A percentile compares a stretch with the other conserved stretches of the same genome.
Evolutionary conservation across 2,797 vertebrate genomes (phyloP).

Genomic region (Myotis findleyi): DNA sequence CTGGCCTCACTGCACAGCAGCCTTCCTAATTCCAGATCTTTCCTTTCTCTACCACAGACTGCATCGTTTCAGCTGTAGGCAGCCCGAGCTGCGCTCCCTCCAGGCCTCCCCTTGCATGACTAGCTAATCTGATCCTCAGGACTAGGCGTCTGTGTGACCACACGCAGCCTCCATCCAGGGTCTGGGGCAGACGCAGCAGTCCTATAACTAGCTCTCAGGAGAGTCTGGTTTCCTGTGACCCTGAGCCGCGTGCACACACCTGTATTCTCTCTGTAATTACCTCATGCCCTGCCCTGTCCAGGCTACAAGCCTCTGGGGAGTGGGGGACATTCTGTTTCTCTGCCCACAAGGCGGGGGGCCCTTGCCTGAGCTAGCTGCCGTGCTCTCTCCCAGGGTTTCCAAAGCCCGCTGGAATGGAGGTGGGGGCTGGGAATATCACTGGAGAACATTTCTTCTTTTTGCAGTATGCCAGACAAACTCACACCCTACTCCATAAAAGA

Average conservation of each 20-base stretch:
- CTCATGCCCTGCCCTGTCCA: background rate
- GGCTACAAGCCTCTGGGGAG: background rate
- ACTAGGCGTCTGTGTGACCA: background rate
- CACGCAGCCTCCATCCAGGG: background rate
- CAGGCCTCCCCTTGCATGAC: background rate
- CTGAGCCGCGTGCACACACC: background rate
- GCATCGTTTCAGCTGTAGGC: no score
- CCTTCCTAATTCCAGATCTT: background rate
- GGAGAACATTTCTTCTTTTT: conserved; percentile 20
- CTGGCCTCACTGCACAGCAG: background rate
- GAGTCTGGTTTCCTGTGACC: background rate
- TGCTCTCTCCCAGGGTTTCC: background rate
- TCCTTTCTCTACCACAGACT: background rate
- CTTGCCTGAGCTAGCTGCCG: background rate
- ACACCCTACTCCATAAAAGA: conserved; percentile 66
- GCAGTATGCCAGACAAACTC: conserved; percentile 45
- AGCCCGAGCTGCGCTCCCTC: accelerated
- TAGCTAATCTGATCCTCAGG: background rate
- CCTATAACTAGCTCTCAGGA: background rate
- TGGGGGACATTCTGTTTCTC: background rate
- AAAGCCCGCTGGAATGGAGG: background rate
- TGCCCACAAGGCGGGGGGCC: background rate
- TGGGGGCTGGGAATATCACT: background rate
- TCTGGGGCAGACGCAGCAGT: background rate
- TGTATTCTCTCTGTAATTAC: background rate